Conservation (phyloP, 2,888 invertebrate genomes). For the Ophion costatus region DNA sequence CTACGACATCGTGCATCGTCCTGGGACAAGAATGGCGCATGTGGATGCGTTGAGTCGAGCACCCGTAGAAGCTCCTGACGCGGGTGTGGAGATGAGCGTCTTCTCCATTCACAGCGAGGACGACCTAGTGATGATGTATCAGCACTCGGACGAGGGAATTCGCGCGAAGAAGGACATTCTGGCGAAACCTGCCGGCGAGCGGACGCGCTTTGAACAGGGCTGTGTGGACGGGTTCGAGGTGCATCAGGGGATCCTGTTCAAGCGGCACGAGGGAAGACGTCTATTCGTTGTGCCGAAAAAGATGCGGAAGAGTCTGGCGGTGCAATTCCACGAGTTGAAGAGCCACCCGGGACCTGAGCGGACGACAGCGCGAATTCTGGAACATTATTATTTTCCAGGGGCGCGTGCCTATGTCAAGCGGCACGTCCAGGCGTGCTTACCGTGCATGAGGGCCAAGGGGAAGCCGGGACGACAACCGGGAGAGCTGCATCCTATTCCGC, state of each 20-base stretch:
- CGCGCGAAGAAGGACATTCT: not conserved
- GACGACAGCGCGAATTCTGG: not conserved
- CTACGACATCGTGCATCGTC: no score
- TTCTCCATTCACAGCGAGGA: not conserved
- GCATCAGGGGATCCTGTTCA: not conserved
- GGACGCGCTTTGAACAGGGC: not conserved
- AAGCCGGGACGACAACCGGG: not conserved
- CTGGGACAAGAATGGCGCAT: no score
- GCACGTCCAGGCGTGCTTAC: not conserved
- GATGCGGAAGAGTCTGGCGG: not conserved
- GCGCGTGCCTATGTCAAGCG: not conserved
- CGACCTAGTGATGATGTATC: not conserved
- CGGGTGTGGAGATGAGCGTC: no score
- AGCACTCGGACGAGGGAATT: not conserved
- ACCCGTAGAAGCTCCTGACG: no score
- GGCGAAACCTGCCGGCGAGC: not conserved
- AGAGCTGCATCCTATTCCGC: not conserved
- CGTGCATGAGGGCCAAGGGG: not conserved
- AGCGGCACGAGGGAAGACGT: not conserved
- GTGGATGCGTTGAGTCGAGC: no score
- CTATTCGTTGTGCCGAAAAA: not conserved
- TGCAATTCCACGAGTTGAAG: not conserved
- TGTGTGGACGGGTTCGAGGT: not conserved
- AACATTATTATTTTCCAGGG: not conserved
- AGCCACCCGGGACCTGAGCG: not conserved